phyloP scores from a whole-genome alignment of 2,888 invertebrate genomes.

The Dolichopus griseipennis region DNA sequence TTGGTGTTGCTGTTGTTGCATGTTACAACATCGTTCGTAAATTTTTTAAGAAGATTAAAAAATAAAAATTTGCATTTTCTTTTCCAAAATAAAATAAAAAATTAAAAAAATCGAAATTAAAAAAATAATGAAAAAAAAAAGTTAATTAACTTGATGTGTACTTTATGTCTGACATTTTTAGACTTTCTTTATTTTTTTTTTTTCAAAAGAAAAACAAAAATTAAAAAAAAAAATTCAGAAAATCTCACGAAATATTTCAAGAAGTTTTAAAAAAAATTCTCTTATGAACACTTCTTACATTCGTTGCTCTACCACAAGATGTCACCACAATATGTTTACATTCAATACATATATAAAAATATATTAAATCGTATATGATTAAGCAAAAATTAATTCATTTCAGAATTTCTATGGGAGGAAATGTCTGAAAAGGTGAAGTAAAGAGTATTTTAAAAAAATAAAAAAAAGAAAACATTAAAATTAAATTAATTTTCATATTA shows the following conservation, averaged over 20 bases:
- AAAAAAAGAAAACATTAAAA: not conserved
- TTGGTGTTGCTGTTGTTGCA: not conserved
- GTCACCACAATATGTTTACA: too few relatives aligned
- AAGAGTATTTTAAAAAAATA: not conserved
- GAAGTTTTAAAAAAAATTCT: too few relatives aligned
- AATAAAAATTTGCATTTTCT: not conserved
- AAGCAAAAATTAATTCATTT: too few relatives aligned
- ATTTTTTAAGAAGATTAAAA: not conserved
- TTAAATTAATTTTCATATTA: not conserved
- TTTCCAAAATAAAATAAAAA: too few relatives aligned
- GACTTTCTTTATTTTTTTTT: not conserved
- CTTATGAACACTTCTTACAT: too few relatives aligned
- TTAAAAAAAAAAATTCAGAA: not conserved
- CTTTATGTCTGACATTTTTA: slow-evolving; percentile 5
- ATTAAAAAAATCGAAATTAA: not conserved
- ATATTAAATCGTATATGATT: too few relatives aligned
- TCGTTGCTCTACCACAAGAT: too few relatives aligned
- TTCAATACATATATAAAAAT: too few relatives aligned
- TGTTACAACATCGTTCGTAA: not conserved
- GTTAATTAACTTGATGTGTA: slow-evolving; percentile 6
- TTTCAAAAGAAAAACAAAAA: not conserved
- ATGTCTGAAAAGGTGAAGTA: not conserved
- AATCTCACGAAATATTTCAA: too few relatives aligned
- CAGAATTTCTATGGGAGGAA: not conserved
- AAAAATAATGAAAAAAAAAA: not conserved